Base-by-base conservation (phyloP, 35 echinoderm and acorn worm species). In the Apostichopus californicus region DNA sequence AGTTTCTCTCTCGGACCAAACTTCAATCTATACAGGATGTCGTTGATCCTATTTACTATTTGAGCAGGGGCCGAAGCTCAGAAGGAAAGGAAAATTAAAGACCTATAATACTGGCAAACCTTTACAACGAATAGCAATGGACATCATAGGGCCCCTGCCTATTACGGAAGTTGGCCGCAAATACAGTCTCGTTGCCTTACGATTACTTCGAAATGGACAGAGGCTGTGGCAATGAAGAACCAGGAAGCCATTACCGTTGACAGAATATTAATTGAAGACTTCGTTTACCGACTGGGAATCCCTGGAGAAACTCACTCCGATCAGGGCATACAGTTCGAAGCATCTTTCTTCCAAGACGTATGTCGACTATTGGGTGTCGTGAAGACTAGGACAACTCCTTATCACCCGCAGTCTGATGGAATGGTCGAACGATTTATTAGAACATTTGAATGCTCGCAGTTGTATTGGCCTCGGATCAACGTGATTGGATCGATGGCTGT, bases 401-500 rank as follows among this genome's bases (percentile, higher is more conserved):
- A 25, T 25, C 24, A 25, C 24, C 24, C 24, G 24, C 24, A 25
- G 24, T 25, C 24, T 25, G 24, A 0, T 25, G 24, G 24, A 25
- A 25, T 25, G 24, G 24, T 25, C 24, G 24, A 25, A 25, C 24
- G 24, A 25, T 25, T 25, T 25, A 66, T 1, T 12, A 66, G 9
- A 1, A 66, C 63, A 12, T 1, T 15, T 15, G 9, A 66, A 12
- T 15, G 17, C 63, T 15, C 2, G 17, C 63, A 66, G 63, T 66
- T 15, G 63, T 9, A 66, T 66, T 20, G 56, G 66, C 15, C 9
- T 26, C 26, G 5, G 64, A 90, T 54, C 88, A 94, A 46, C 55
- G 54, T 28, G 66, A 83, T 26, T 94, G 63, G 90, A 94, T 71
- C 11, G 11, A 8, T 80, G 73, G 56, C 78, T 95, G 9, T 85